Percentiles rank a stretch among this genome's conserved stretches.
These are phyloP conservation scores for Hyles vespertilio DNA, from an alignment of 1,140 invertebrate genomes.

Conservation along the genomic window DNA sequence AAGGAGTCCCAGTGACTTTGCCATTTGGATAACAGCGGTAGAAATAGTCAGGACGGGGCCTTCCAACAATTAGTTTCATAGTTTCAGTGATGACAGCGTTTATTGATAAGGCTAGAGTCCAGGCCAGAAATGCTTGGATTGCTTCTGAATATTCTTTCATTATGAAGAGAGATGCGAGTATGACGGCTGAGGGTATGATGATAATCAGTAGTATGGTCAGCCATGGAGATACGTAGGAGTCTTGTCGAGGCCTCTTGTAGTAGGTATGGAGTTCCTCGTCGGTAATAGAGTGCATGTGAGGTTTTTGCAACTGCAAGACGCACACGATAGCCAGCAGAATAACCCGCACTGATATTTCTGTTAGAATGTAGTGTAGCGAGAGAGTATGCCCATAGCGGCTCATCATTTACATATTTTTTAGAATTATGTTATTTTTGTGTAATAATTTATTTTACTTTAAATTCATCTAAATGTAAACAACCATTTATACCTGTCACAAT, in stretches of 20 bases:
- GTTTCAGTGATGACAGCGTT: slow-evolving; percentile 84
- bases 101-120: slow-evolving; percentile 80
- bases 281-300: slow-evolving; percentile 84
- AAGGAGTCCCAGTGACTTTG: slow-evolving; percentile 71
- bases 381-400: background rate
- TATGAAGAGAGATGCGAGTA: slow-evolving; percentile 69
- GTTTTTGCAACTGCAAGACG: slow-evolving; percentile 51
- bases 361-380: slow-evolving; percentile 3
- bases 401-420: too few species aligned
- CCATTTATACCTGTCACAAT: too few species aligned
- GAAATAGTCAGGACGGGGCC: slow-evolving; percentile 89
- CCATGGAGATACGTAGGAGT: slow-evolving; percentile 80
- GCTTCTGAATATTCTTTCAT: slow-evolving; percentile 21
- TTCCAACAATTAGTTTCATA: slow-evolving; percentile 84
- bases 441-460: too few species aligned
- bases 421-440: too few species aligned
- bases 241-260: slow-evolving; percentile 83
- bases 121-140: slow-evolving; percentile 36
- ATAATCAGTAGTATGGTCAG: slow-evolving; percentile 79
- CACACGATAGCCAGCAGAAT: slow-evolving; percentile 23
- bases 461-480: too few species aligned
- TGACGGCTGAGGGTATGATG: slow-evolving; percentile 76
- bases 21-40: slow-evolving; percentile 89
- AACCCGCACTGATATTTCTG: slow-evolving; percentile 22
- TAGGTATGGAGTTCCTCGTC: slow-evolving; percentile 83